A percentile compares a stretch with the other conserved stretches of the same genome.
Conservation (phyloP, 2,888 invertebrate genomes). For the Dorcus hopei region DNA sequence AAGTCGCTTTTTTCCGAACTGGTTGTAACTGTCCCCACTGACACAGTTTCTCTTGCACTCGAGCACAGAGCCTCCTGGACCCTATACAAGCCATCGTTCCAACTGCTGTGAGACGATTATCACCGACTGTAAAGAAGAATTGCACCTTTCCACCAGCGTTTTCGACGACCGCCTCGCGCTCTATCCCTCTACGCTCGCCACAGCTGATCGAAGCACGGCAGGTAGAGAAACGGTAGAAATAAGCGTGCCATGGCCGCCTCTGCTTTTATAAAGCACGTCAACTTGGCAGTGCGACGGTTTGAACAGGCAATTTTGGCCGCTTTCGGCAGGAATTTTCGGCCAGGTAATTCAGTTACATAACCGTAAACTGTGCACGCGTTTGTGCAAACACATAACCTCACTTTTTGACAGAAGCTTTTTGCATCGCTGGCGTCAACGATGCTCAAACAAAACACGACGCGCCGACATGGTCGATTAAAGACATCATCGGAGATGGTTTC, state of each 20-base stretch:
- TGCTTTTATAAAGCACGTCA: slow-evolving; percentile 19
- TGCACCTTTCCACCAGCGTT: slow-evolving; percentile 34
- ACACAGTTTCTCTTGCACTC: slow-evolving; percentile 78
- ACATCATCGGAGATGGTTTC: slow-evolving; percentile 69
- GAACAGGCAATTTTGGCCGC: slow-evolving; percentile 45
- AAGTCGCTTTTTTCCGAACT: slow-evolving; percentile 62
- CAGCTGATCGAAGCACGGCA: slow-evolving; percentile 19
- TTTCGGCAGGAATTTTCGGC: slow-evolving; percentile 48
- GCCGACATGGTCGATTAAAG: slow-evolving; percentile 55
- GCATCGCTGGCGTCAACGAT: slow-evolving; percentile 31
- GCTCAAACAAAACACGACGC: slow-evolving; percentile 10
- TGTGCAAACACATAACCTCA: slow-evolving; percentile 19
- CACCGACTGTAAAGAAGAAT: slow-evolving; percentile 28
- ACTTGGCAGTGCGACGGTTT: slow-evolving; percentile 46
- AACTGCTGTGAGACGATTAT: slow-evolving; percentile 62
- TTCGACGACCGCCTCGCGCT: slow-evolving; percentile 6
- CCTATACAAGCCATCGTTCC: slow-evolving; percentile 81
- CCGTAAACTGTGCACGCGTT: neutral
- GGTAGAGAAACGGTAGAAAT: neutral
- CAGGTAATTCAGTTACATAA: slow-evolving; percentile 46
- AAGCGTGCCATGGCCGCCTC: neutral
- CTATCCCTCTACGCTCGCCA: slow-evolving; percentile 14
- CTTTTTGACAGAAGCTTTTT: slow-evolving; percentile 39
- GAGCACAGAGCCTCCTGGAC: slow-evolving; percentile 78
- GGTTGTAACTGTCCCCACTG: slow-evolving; percentile 68